These are phyloP conservation scores for Poecilus cupreus DNA, from an alignment of 2,888 invertebrate species.

Conservation along the genomic window DNA sequence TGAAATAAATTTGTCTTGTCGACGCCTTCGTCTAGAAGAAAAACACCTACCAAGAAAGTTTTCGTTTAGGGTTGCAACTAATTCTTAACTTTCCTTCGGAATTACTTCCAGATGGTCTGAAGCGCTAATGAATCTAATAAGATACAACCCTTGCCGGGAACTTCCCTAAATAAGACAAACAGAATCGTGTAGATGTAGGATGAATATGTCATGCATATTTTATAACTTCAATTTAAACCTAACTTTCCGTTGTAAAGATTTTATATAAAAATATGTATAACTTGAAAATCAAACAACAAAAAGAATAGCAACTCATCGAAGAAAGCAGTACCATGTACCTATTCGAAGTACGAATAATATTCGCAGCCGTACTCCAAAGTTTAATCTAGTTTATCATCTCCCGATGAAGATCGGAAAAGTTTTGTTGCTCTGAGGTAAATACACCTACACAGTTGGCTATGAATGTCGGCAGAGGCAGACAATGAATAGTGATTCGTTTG, in stretches of 20 bases:
- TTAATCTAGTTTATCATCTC: neutral
- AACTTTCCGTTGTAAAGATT: too few relatives aligned
- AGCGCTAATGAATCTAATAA: neutral
- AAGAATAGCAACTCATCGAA: too few relatives aligned
- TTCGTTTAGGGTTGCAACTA: slow-evolving; percentile 10
- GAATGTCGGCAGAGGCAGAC: slow-evolving; percentile 6
- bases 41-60: neutral
- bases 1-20: neutral
- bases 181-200: too few relatives aligned
- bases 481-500: slow-evolving; percentile 7
- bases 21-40: neutral
- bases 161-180: too few relatives aligned
- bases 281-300: too few relatives aligned
- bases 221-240: too few relatives aligned
- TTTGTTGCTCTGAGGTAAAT: neutral
- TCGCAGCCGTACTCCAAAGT: too few relatives aligned
- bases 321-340: too few relatives aligned
- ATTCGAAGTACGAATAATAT: too few relatives aligned
- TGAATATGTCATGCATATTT: too few relatives aligned
- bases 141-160: neutral
- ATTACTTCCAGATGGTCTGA: slow-evolving; percentile 17
- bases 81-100: neutral
- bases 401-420: slow-evolving; percentile 3
- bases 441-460: neutral
- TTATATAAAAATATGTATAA: too few relatives aligned